These are phyloP conservation scores for Diabrotica virgifera DNA, from an alignment of 1,140 invertebrate genomes.

Conservation along the genomic window DNA sequence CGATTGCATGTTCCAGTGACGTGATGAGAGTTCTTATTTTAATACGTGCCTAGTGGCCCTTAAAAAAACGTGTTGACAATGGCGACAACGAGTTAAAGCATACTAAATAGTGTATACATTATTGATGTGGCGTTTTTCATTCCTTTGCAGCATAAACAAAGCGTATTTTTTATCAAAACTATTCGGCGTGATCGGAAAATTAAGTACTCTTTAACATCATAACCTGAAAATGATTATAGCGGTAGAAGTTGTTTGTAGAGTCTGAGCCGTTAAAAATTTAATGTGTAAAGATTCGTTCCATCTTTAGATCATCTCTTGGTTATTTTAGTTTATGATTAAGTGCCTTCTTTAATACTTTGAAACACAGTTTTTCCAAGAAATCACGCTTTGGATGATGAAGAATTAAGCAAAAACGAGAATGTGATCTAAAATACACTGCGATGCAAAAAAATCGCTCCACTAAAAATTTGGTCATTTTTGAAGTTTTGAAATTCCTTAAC, in stretches of 20 bases:
- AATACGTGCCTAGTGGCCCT: background rate
- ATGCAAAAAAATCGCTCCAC: too few relatives aligned
- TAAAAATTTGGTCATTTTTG: too few relatives aligned
- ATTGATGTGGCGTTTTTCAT: constrained; percentile 2
- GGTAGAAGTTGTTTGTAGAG: background rate
- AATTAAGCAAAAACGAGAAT: too few relatives aligned
- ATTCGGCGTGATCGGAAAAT: background rate
- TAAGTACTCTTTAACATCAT: background rate
- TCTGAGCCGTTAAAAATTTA: too few relatives aligned
- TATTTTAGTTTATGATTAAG: too few relatives aligned
- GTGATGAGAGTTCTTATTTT: constrained; percentile 7
- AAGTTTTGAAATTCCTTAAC: too few relatives aligned
- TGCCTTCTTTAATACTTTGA: too few relatives aligned
- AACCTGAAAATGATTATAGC: background rate
- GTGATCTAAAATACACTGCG: too few relatives aligned
- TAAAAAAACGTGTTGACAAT: constrained; percentile 10
- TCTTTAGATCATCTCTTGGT: too few relatives aligned
- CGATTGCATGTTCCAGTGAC: constrained; percentile 6
- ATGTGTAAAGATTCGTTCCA: too few relatives aligned
- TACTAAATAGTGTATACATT: background rate
- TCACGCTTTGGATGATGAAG: too few relatives aligned
- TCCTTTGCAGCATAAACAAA: background rate
- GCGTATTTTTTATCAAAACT: constrained; percentile 1
- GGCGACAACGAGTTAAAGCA: background rate
- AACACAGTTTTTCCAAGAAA: too few relatives aligned